Evolutionary conservation across 2,113 vertebrate genomes (phyloP).

Genomic region (Tragelaphus scriptus): DNA sequence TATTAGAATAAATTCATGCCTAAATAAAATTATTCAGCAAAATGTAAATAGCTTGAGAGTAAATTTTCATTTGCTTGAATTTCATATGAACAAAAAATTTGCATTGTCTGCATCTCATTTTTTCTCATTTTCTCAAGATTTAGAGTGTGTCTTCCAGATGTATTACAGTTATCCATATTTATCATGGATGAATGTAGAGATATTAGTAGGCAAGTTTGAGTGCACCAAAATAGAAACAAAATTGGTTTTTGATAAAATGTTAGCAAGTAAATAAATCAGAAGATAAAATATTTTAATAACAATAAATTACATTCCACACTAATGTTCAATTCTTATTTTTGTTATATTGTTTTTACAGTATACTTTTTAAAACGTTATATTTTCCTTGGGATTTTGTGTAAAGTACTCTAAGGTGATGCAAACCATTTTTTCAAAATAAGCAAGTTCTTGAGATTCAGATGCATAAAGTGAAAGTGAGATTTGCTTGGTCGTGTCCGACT

Average conservation of each 20-base stretch:
- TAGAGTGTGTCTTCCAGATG: constrained; percentile 33
- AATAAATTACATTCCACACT: constrained; percentile 14
- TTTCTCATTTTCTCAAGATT: constrained; percentile 54
- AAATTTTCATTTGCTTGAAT: constrained; percentile 59
- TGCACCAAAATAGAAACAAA: neutral
- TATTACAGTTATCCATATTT: constrained; percentile 45
- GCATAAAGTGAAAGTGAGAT: neutral
- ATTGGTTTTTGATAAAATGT: constrained; percentile 20
- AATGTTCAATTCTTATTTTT: neutral
- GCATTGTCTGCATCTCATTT: constrained; percentile 52
- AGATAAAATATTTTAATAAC: constrained; percentile 6
- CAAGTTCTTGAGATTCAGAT: neutral
- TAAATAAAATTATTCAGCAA: constrained; percentile 49
- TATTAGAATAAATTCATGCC: constrained; percentile 43
- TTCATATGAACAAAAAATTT: constrained; percentile 37
- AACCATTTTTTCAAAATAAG: neutral
- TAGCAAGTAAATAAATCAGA: constrained; percentile 12
- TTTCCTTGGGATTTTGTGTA: neutral
- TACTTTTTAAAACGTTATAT: neutral
- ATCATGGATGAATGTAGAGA: constrained; percentile 18
- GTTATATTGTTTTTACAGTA: neutral
- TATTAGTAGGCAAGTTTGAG: neutral
- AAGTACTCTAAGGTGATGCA: neutral
- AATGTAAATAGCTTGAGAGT: neutral
- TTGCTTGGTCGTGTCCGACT: neutral